phyloP scores from a whole-genome alignment of 2,113 vertebrate species.

The Noctilio leporinus region DNA sequence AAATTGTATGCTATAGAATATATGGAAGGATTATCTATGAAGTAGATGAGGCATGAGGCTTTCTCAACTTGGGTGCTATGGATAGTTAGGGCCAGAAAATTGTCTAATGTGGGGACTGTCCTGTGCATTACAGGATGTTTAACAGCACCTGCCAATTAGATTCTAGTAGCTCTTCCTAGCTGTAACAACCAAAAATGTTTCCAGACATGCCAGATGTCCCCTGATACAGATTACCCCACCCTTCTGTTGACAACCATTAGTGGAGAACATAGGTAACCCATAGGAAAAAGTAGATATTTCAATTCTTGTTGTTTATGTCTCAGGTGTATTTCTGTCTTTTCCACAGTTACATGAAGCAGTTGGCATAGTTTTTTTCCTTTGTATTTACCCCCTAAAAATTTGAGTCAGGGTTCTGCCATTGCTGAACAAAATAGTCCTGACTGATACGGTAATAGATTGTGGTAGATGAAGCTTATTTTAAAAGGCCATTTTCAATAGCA shows the following conservation, averaged over 20 bases:
- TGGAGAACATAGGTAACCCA: background rate
- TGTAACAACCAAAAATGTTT: background rate
- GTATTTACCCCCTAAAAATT: background rate
- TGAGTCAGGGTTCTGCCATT: background rate
- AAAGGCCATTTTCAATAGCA: background rate
- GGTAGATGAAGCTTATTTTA: background rate
- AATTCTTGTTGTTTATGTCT: background rate
- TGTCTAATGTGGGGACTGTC: background rate
- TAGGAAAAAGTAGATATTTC: background rate
- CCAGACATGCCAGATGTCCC: background rate
- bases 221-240: background rate
- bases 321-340: background rate
- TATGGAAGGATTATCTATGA: background rate
- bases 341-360: background rate
- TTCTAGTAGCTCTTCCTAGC: background rate
- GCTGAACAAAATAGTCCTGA: background rate
- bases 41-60: background rate
- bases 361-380: background rate
- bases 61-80: background rate
- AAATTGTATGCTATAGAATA: background rate
- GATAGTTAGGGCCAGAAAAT: background rate
- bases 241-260: background rate
- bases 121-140: background rate
- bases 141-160: background rate
- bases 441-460: background rate